phyloP scores from a whole-genome alignment of 2,888 invertebrate species.

The Deroplatys truncata region DNA sequence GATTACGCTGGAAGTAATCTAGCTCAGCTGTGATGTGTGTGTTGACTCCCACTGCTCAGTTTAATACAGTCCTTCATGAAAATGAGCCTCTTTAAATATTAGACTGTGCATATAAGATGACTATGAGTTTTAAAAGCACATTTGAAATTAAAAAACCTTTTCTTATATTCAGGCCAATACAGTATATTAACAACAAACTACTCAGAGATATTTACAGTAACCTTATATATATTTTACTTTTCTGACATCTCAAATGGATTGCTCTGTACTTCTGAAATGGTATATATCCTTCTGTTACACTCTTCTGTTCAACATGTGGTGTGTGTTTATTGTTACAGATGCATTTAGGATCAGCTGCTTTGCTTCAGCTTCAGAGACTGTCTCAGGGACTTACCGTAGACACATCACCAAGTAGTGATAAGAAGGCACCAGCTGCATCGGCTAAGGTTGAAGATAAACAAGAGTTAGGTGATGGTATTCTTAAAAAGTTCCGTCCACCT shows the following conservation, averaged over 20 bases:
- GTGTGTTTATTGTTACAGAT: not conserved
- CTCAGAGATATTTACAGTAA: too few species aligned
- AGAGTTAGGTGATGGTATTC: not conserved
- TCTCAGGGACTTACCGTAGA: not conserved
- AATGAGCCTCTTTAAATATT: too few species aligned
- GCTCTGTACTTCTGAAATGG: not conserved
- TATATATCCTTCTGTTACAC: not conserved
- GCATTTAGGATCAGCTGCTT: not conserved
- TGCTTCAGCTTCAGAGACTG: not conserved
- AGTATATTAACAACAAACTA: too few species aligned
- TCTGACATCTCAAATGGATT: not conserved
- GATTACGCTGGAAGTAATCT: too few species aligned
- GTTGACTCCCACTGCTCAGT: too few species aligned
- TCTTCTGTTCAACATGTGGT: not conserved
- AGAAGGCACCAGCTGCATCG: not conserved
- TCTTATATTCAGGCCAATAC: too few species aligned
- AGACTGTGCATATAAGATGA: too few species aligned
- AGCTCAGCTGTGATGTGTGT: too few species aligned
- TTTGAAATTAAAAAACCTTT: too few species aligned
- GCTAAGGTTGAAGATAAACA: not conserved
- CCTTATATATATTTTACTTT: too few species aligned
- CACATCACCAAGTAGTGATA: not conserved
- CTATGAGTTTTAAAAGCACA: too few species aligned
- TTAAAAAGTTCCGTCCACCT: not conserved
- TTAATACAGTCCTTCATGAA: too few species aligned